These are phyloP conservation scores for Macrocentrus cingulum DNA, from an alignment of 1,140 invertebrate genomes.

Conservation along the genomic window DNA sequence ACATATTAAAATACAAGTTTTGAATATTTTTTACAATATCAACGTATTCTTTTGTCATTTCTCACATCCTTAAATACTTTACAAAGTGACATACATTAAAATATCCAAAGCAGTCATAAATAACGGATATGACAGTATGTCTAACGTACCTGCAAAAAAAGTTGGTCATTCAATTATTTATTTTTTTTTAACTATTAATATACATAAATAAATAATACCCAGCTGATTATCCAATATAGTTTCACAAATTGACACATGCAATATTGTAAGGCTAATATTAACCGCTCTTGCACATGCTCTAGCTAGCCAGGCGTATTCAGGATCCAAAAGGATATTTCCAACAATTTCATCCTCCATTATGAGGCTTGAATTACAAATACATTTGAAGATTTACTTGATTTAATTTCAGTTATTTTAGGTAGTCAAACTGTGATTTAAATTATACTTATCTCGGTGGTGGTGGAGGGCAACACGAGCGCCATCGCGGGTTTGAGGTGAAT, in stretches of 20 bases:
- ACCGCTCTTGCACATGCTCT: constrained; percentile 43
- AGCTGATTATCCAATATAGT: constrained; percentile 22
- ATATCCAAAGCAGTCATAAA: constrained; percentile 42
- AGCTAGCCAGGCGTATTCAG: constrained; percentile 46
- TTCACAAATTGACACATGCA: constrained; percentile 41
- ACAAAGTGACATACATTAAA: constrained; percentile 35
- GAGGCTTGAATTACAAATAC: too few relatives aligned
- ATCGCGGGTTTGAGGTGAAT: too few relatives aligned
- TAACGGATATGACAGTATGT: constrained; percentile 36
- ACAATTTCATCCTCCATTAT: not conserved
- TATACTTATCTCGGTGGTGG: not conserved
- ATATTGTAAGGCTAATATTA: constrained; percentile 46
- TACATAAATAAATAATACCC: constrained; percentile 5
- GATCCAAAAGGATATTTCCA: constrained; percentile 28
- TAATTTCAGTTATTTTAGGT: too few relatives aligned
- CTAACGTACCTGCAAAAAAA: constrained; percentile 26
- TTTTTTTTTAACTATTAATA: constrained; percentile 4
- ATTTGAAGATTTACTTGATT: too few relatives aligned
- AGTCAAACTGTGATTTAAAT: not conserved
- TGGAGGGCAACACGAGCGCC: too few relatives aligned
- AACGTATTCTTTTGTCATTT: constrained; percentile 30
- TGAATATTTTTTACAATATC: constrained; percentile 51
- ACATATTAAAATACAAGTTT: constrained; percentile 52
- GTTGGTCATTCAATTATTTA: constrained; percentile 2
- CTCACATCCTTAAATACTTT: constrained; percentile 11